These are phyloP conservation scores for Ameiurus melas DNA, from an alignment of 2,113 vertebrate species.

Conservation along the genomic window DNA sequence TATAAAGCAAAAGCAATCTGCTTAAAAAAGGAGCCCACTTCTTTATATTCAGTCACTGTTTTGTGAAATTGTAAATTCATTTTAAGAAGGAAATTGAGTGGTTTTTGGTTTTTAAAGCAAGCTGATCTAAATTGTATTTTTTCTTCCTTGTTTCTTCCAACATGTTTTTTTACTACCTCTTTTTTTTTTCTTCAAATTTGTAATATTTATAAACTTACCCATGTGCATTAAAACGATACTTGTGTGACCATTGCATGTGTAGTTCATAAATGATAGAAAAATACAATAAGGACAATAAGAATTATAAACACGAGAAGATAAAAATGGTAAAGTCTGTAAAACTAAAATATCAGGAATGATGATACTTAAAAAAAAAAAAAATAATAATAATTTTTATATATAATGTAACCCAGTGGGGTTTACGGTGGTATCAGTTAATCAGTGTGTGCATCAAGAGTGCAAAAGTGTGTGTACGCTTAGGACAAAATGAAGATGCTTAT, in stretches of 20 bases:
- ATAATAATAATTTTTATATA: too few relatives aligned
- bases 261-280: too few relatives aligned
- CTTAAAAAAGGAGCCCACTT: not conserved
- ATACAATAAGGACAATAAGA: not conserved
- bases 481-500: not conserved
- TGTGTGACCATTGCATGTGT: not conserved
- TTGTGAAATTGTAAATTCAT: too few relatives aligned
- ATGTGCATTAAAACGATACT: too few relatives aligned
- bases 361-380: not conserved
- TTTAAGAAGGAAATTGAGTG: too few relatives aligned
- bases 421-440: not conserved
- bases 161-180: not conserved
- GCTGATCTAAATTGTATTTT: not conserved
- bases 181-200: not conserved
- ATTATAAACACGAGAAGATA: not conserved
- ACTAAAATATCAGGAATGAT: not conserved
- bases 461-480: not conserved
- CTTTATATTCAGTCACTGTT: not conserved
- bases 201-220: not conserved
- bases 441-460: not conserved
- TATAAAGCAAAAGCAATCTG: not conserved
- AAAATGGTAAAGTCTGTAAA: too few relatives aligned
- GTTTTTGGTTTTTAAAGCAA: not conserved
- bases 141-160: not conserved
- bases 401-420: not conserved